phyloP scores from a whole-genome alignment of 2,797 vertebrate genomes.

The Cyclura pinguis region DNA sequence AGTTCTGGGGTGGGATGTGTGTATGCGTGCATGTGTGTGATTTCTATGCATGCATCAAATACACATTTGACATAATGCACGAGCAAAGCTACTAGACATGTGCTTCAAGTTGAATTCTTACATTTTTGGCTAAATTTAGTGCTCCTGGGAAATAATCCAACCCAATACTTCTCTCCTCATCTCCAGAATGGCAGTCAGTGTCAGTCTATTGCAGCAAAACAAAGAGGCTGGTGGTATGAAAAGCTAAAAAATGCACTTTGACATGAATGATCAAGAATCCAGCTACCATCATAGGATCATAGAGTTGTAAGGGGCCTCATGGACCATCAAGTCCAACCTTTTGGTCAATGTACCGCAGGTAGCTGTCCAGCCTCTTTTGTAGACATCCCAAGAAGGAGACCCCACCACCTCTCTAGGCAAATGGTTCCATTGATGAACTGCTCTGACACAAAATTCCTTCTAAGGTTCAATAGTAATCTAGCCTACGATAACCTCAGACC shows the following conservation, averaged over 20 bases:
- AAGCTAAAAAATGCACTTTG: not conserved
- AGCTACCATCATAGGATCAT: not conserved
- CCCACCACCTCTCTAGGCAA: too few relatives aligned
- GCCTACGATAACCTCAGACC: too few relatives aligned
- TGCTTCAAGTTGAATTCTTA: not conserved
- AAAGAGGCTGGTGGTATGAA: not conserved
- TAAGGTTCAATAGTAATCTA: too few relatives aligned
- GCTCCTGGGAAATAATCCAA: not conserved
- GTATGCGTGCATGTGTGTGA: not conserved
- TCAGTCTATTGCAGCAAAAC: not conserved
- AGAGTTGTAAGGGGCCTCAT: not conserved
- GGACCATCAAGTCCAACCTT: too few relatives aligned
- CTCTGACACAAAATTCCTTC: too few relatives aligned
- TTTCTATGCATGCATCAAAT: not conserved
- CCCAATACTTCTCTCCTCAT: not conserved
- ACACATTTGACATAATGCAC: not conserved
- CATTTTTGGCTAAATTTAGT: not conserved
- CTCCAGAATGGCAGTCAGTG: not conserved
- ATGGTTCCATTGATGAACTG: too few relatives aligned
- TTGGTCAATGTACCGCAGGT: too few relatives aligned
- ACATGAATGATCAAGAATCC: not conserved
- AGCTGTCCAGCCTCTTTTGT: too few relatives aligned
- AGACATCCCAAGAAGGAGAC: too few relatives aligned
- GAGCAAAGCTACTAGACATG: not conserved
- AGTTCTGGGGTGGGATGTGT: not conserved